Evolutionary conservation across 53 echinoderm and acorn worm genomes (phyloP), one percentile per base, ranked within the genome.

Genomic region (Hippasteria phrygiana): DNA sequence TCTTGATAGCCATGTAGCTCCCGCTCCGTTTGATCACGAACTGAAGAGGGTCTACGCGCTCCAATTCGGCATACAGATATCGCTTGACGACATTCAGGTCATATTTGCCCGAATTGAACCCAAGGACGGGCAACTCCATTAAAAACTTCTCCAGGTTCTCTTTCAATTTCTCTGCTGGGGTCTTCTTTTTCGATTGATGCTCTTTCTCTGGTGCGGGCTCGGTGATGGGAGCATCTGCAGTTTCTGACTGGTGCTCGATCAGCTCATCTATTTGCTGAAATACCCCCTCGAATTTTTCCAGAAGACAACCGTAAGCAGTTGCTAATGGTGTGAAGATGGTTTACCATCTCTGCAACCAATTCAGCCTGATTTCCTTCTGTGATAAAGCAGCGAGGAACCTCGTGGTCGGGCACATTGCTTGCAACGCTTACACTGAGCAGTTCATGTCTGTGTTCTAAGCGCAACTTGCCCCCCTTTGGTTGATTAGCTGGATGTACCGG

Each of bases 71-170:
- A 40, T 92, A 88, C 72, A 83, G 33, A 36, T 62, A 29, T 34
- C 35, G 48, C 39, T 70, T 88, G 31, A 88, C 51, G 1, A 71
- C 31, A 38, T 91, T 87, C 43, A 87, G 56, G 47, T 70, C 77
- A 32, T 86, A 91, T 62, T 43, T 88, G 0, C 70, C 72, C 13
- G 55, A 67, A 13, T 78, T 88, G 29, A 88, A 88, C 12, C 87
- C 92, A 5, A 91, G 33, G 8, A 89, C 89, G 14, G 92, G 92
- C 17, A 92, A 40, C 32, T 83, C 76, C 16, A 54, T 27, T 5
- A 89, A 28, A 48, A 66, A 88, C 17, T 32, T 41, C 39, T 62
- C 80, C 24, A 80, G 37, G 18, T 62, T 34, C 20, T 62, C 4
- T 24, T 14, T 41, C 41, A 80, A 37, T 5, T 41, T 80, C 28